Evolutionary conservation across 2,888 invertebrate genomes (phyloP).

Genomic region (Iphiclides podalirius): DNA sequence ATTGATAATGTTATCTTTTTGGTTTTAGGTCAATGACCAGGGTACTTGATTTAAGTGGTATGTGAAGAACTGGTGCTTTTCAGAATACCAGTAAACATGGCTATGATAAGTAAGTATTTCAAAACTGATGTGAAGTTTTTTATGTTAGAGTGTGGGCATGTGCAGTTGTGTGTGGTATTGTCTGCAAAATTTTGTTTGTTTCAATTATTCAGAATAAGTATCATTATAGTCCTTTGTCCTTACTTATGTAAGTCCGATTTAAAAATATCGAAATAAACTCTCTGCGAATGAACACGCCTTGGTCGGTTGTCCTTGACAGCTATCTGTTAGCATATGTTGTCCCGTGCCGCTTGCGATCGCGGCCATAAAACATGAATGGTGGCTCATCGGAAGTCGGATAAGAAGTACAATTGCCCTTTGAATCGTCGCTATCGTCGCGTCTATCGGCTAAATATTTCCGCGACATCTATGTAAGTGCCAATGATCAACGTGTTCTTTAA

Average conservation of each 20-base stretch:
- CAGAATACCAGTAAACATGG: neutral
- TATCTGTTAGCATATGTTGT: too few relatives aligned
- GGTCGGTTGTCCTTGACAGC: too few relatives aligned
- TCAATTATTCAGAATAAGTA: neutral
- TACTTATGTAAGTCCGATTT: too few relatives aligned
- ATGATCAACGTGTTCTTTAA: too few relatives aligned
- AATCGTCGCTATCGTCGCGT: neutral
- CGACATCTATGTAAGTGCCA: too few relatives aligned
- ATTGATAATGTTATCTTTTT: conserved; percentile 6
- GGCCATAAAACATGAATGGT: neutral
- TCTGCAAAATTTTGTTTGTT: neutral
- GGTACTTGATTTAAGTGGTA: conserved; percentile 5
- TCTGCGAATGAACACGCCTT: too few relatives aligned
- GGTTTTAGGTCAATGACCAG: conserved; percentile 6
- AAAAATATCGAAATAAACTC: too few relatives aligned
- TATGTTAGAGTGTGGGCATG: neutral
- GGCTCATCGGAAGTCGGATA: neutral
- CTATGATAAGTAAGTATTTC: conserved; percentile 14
- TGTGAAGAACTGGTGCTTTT: neutral
- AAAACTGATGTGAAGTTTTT: neutral
- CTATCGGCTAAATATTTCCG: neutral
- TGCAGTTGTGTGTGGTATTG: neutral
- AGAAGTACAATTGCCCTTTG: neutral
- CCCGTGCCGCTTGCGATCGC: too few relatives aligned
- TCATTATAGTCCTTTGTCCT: too few relatives aligned